phyloP scores from a whole-genome alignment of 2,113 vertebrate genomes.

The Zosterops hypoxanthus region DNA sequence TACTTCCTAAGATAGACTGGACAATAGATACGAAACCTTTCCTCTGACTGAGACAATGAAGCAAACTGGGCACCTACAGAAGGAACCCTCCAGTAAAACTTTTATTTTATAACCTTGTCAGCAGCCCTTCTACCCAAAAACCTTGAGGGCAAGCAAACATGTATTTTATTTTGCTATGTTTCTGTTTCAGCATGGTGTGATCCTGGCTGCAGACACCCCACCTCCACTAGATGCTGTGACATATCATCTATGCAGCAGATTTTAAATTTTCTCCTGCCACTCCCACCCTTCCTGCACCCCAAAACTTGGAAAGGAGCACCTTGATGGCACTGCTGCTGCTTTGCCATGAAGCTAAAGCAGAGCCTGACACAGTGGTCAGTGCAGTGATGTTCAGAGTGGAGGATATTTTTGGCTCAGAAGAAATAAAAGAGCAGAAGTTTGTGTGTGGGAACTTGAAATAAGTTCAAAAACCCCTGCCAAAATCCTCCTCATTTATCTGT shows the following conservation, averaged over 20 bases:
- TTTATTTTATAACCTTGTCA: neutral
- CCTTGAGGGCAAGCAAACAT: neutral
- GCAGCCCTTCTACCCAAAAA: neutral
- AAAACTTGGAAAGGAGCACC: neutral
- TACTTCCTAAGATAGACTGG: neutral
- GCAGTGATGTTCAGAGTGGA: neutral
- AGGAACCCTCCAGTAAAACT: neutral
- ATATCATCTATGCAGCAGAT: neutral
- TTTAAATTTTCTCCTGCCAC: neutral
- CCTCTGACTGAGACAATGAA: neutral
- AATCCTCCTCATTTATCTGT: neutral
- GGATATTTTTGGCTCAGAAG: neutral
- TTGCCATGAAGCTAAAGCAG: neutral
- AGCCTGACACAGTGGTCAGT: neutral
- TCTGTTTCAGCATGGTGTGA: neutral
- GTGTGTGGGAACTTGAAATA: neutral
- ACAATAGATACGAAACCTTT: neutral
- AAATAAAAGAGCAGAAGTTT: neutral
- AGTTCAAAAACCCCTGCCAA: neutral
- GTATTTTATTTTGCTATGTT: neutral
- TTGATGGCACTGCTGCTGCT: neutral
- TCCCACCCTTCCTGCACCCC: neutral
- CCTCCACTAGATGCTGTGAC: neutral
- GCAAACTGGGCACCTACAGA: neutral
- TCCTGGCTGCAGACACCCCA: neutral